Percentiles rank a stretch among this genome's conserved stretches.
Evolutionary conservation across 2,888 invertebrate genomes (phyloP).

Genomic region (Scelioninae gen. 2): DNA sequence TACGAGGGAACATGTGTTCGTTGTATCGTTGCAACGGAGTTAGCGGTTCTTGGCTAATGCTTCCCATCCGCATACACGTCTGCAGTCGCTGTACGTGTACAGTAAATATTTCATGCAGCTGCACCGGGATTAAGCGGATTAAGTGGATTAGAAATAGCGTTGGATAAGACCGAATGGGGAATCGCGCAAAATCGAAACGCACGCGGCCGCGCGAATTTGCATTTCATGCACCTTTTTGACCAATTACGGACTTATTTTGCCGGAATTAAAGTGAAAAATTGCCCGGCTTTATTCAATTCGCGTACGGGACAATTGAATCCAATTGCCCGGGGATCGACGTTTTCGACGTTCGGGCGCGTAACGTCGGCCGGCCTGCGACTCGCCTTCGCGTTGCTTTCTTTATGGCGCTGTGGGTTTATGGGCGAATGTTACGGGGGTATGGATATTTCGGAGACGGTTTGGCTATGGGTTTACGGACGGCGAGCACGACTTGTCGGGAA

Average conservation of each 20-base stretch:
- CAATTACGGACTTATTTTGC: constrained; percentile 18
- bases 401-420: too few relatives aligned
- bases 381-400: constrained; percentile 13
- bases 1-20: constrained; percentile 73
- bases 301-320: constrained; percentile 4
- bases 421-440: too few relatives aligned
- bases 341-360: constrained; percentile 15
- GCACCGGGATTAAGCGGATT: constrained; percentile 72
- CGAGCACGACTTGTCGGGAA: too few relatives aligned
- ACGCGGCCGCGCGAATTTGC: constrained; percentile 20
- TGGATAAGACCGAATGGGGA: constrained; percentile 52
- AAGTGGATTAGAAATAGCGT: constrained; percentile 70
- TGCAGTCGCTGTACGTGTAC: constrained; percentile 62
- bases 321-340: constrained; percentile 19
- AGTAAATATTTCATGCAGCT: constrained; percentile 75
- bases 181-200: constrained; percentile 53
- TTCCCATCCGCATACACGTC: constrained; percentile 64
- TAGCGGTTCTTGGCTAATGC: constrained; percentile 72
- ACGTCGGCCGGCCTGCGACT: background rate
- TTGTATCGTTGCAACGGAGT: constrained; percentile 72
- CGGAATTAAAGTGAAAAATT: constrained; percentile 2
- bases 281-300: constrained; percentile 16
- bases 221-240: constrained; percentile 26
- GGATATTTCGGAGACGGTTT: too few relatives aligned
- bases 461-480: too few relatives aligned